Base-by-base conservation (phyloP, 92 coral and sea anemone species). In the Actinostola sp. region DNA sequence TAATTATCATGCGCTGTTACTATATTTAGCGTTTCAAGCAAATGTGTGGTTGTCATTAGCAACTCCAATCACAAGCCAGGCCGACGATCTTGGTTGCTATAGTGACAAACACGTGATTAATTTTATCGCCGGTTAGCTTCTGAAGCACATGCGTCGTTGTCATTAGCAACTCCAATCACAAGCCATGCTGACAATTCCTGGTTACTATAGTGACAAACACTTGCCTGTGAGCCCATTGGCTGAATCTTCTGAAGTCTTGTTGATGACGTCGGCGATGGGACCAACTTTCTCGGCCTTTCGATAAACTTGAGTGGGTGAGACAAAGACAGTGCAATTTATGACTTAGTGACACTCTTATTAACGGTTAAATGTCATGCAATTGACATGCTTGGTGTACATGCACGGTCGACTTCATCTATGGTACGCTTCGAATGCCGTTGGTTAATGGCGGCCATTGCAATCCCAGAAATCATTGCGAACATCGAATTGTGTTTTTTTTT, bases 181-280 rank as follows among this genome's bases (percentile, higher is more conserved):
- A 24, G 60, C 41, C 51, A 29, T 23, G 61, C 48, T 67, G 61
- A 62, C 67, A 26, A 32, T 0, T 5, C 31, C 11, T 70, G 65
- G 76, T 70, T 70, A 58, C 66, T 58, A 71, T 56, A 43, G 66
- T 71, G 46, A 71, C 66, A 23, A 33, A 58, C 79, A 73, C 79
- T 73, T 73, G 79, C 79, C 79, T 73, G 79, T 28, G 55, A 45
- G 52, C 43, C 70, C 79, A 49, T 73, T 73, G 61, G 55, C 60
- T 7, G 65, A 21, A 24, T 73, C 79, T 13, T 73, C 79, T 15
- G 44, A 16, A 42, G 59, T 48, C 70, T 73, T 73, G 74, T 68
- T 68, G 32, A 35, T 24, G 65, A 52, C 70, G 70, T 31, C 36
- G 58, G n/a, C 20, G 12, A 72, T 30, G 4, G 79, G 66, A 21